Evolutionary conservation across 2,113 vertebrate species (phyloP), one percentile per base, ranked within the genome.

Genomic region (Hippoglossus stenolepis): DNA sequence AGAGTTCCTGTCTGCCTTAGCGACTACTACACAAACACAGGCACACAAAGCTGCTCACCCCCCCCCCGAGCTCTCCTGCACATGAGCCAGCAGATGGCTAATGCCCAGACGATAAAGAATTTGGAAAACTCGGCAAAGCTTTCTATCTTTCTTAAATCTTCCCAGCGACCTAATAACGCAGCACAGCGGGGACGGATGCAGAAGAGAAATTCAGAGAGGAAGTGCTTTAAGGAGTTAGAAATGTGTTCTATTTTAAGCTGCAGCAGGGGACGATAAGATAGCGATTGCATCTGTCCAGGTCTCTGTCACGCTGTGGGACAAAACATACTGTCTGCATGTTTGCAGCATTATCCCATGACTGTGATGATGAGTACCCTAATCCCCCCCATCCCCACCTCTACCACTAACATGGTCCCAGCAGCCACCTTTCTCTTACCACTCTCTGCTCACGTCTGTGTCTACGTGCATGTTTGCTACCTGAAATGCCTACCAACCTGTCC

Each of bases 11-110:
- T 82, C 77, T 81, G 77, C 80, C 31, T 83, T 74, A 79, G 85
- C 65, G 74, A 75, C 79, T 81, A 82, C 79, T 75, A 83, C 86
- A 78, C 76, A 83, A 86, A 84, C 83, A 84, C 62, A 82, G 57
- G 65, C 24, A 9, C 66, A 79, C 43, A 51, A 17, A 43, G 65
- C 79, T 65, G 68, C 84, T 73, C 82, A 79, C 69, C 75, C 83
- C 70, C 78, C 53, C 81, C 72, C 78, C 57, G 12, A 70, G 75
- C 78, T 74, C 81, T 86, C 67, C 53, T 73, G 81, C 82, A 89
- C 84, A 88, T 86, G 84, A 85, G 86, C 87, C 84, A 87, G 81
- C 90, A 91, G 82, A 90, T 87, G 87, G 86, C 80, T 90, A 91
- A 91, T 87, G 84, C 90, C 90, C 82, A 77, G 85, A 65, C 73